Conservation (phyloP, 2,113 vertebrate species). For the Eptesicus fuscus region DNA sequence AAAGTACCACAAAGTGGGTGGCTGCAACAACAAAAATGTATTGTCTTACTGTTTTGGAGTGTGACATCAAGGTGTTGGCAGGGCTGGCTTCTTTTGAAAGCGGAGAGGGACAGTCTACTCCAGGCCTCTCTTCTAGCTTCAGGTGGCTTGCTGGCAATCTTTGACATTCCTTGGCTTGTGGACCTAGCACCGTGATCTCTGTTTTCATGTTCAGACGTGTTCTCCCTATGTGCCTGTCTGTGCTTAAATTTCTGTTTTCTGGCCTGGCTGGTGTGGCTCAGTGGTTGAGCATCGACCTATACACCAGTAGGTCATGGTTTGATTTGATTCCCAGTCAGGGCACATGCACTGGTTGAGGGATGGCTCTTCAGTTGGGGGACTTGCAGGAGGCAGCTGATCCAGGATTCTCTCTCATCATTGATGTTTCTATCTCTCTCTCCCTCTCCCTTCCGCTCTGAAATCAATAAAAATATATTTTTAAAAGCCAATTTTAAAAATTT, state of each 20-base stretch:
- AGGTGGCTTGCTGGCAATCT: not conserved
- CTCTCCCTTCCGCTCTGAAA: too few relatives aligned
- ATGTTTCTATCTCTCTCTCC: too few relatives aligned
- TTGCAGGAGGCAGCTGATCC: too few relatives aligned
- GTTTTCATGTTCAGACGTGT: not conserved
- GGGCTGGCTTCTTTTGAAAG: not conserved
- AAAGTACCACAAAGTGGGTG: not conserved
- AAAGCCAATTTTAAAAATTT: too few relatives aligned
- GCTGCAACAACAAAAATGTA: not conserved
- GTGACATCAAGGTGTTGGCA: not conserved
- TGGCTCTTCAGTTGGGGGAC: too few relatives aligned
- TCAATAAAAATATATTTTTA: too few relatives aligned
- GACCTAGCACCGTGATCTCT: not conserved
- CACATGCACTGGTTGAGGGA: too few relatives aligned
- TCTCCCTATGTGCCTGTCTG: not conserved
- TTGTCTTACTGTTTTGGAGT: not conserved
- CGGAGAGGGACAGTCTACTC: not conserved
- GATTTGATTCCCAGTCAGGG: too few relatives aligned
- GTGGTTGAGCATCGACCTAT: too few relatives aligned
- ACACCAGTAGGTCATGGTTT: too few relatives aligned
- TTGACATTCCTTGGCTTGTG: not conserved
- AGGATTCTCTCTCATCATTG: too few relatives aligned
- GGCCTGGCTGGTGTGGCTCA: too few relatives aligned
- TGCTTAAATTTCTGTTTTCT: not conserved
- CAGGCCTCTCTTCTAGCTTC: not conserved